These are phyloP conservation scores for Popillia japonica DNA, from an alignment of 1,140 invertebrate species.

Conservation along the genomic window DNA sequence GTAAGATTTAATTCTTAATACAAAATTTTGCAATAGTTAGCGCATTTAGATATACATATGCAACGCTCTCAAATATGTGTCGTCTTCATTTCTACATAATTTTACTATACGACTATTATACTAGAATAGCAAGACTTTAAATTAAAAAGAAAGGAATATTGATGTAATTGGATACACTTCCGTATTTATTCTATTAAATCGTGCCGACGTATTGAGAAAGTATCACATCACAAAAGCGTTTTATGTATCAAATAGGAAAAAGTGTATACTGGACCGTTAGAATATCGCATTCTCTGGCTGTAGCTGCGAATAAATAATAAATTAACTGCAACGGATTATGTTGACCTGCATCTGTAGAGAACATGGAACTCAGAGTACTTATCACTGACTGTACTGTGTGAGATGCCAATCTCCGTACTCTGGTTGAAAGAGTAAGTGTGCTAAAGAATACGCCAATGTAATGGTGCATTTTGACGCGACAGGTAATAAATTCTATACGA, in stretches of 20 bases:
- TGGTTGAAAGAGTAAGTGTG: conserved; percentile 33
- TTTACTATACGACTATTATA: too few relatives aligned
- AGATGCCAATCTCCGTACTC: conserved; percentile 26
- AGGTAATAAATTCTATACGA: background rate
- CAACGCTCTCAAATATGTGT: too few relatives aligned
- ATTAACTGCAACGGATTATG: conserved; percentile 29
- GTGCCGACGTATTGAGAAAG: conserved; percentile 5
- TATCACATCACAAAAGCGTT: conserved; percentile 22
- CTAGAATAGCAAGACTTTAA: background rate
- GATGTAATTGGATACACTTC: background rate
- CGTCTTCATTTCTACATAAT: too few relatives aligned
- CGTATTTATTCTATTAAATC: conserved; percentile 8
- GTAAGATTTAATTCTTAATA: too few relatives aligned
- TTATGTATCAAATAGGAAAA: conserved; percentile 30
- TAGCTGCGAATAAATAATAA: conserved; percentile 27
- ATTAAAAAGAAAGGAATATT: background rate
- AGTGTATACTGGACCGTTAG: conserved; percentile 6
- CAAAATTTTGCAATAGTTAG: too few relatives aligned
- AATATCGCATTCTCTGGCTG: conserved; percentile 18
- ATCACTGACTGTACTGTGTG: background rate
- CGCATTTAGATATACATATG: too few relatives aligned
- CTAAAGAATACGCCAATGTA: conserved; percentile 14
- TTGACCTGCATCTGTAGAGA: conserved; percentile 19
- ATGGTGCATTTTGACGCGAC: background rate
- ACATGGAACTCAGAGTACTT: background rate